phyloP scores from a whole-genome alignment of 35 echinoderm and acorn worm species.

The Ophiothrix spiculata region DNA sequence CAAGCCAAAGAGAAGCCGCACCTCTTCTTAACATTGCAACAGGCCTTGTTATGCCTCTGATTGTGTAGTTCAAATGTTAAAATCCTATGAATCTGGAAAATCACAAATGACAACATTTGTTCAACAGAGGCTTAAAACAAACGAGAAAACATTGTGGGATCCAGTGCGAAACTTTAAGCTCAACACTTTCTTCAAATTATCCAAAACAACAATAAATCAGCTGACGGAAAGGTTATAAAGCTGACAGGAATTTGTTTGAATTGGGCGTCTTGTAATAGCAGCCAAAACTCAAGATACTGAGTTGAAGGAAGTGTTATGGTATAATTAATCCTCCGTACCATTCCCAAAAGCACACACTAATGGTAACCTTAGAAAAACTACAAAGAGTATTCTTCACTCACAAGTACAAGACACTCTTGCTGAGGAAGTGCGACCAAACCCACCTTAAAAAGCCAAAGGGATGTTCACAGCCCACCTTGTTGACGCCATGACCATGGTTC shows the following conservation, averaged over 20 bases:
- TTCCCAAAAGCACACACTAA: conserved; percentile 8
- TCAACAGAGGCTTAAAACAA: background rate
- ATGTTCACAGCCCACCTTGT: conserved; percentile 24
- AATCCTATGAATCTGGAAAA: no score
- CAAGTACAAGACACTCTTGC: background rate
- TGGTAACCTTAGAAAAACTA: conserved; percentile 10
- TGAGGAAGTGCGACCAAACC: no score
- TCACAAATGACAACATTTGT: no score
- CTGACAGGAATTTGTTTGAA: background rate
- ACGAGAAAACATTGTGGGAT: background rate
- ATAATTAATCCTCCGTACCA: conserved; percentile 4
- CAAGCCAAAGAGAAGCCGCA: no score
- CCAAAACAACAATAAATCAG: background rate
- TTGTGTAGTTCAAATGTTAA: no score
- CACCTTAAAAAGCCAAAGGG: background rate
- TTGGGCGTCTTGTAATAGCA: background rate
- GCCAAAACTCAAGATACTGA: background rate
- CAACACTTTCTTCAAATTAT: background rate
- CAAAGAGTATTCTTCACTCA: conserved; percentile 28
- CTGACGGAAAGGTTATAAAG: background rate
- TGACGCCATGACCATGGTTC: no score
- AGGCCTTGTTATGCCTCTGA: no score
- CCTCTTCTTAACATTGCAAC: no score
- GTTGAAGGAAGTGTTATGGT: background rate
- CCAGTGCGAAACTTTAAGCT: background rate